These are phyloP conservation scores for Cynopterus sphinx DNA, from an alignment of 2,797 vertebrate genomes.

Conservation along the genomic window DNA sequence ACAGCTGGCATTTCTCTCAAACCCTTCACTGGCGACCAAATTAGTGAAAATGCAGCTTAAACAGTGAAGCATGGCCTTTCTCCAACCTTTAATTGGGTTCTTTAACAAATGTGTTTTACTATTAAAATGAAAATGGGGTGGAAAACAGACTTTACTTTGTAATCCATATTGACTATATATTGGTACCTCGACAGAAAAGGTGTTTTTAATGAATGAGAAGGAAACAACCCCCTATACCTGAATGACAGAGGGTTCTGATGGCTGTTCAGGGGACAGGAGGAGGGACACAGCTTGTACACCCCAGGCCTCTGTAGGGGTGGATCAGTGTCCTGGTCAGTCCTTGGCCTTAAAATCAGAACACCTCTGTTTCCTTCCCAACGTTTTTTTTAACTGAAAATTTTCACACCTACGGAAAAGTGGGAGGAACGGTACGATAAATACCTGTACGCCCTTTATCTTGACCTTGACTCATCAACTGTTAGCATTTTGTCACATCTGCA, in stretches of 20 bases:
- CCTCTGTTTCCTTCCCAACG: background rate
- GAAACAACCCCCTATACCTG: background rate
- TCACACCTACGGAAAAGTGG: background rate
- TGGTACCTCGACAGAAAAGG: constrained; percentile 37
- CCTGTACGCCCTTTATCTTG: background rate
- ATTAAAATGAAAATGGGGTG: constrained; percentile 68
- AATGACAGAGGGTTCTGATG: background rate
- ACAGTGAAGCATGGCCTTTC: background rate
- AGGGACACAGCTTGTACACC: background rate
- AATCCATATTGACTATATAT: constrained; percentile 7
- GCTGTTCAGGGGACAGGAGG: background rate
- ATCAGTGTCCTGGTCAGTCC: background rate
- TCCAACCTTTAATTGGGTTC: constrained; percentile 44
- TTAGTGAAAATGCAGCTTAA: constrained; percentile 22
- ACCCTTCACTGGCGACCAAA: background rate
- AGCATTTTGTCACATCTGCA: background rate
- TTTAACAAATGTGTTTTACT: constrained; percentile 68
- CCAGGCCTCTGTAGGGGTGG: background rate
- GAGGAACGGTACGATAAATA: background rate
- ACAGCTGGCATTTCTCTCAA: background rate
- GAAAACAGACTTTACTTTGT: constrained; percentile 61
- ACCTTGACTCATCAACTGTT: background rate
- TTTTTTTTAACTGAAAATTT: background rate
- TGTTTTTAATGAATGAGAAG: constrained; percentile 19
- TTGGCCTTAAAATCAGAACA: background rate